phyloP scores from a whole-genome alignment of 1,140 invertebrate genomes.

The Orussus abietinus region DNA sequence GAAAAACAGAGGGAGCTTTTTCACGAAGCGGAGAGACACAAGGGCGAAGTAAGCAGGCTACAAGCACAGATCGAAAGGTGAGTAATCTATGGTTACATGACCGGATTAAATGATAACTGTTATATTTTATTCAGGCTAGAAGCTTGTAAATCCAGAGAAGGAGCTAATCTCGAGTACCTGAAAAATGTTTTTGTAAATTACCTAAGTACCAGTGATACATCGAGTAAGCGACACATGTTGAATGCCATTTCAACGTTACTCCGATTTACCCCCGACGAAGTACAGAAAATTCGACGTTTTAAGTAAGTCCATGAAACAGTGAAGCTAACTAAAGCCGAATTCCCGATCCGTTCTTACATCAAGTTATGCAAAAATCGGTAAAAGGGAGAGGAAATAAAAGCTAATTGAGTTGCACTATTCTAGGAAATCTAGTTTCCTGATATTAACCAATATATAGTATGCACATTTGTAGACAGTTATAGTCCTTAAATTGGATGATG shows the following conservation, averaged over 20 bases:
- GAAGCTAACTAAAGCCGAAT: too few relatives aligned
- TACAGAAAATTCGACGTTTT: conserved; percentile 51
- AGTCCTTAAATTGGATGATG: too few relatives aligned
- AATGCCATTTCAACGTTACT: conserved; percentile 85
- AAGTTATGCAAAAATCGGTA: too few relatives aligned
- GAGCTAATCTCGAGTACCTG: conserved; percentile 83
- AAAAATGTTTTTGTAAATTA: conserved; percentile 87
- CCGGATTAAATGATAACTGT: too few relatives aligned
- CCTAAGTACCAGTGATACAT: conserved; percentile 66
- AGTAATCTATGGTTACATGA: too few relatives aligned
- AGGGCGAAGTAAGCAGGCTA: conserved; percentile 57
- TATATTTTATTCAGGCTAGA: conserved; percentile 59
- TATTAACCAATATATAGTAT: too few relatives aligned
- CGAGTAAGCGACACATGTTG: conserved; percentile 74
- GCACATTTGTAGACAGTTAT: too few relatives aligned
- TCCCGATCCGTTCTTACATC: too few relatives aligned
- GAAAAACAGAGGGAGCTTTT: conserved; percentile 61
- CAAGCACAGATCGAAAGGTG: conserved; percentile 52
- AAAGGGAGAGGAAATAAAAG: too few relatives aligned
- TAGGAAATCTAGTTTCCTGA: too few relatives aligned
- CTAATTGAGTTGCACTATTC: too few relatives aligned
- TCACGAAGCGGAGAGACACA: conserved; percentile 57
- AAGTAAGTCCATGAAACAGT: too few relatives aligned
- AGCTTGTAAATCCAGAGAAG: conserved; percentile 73
- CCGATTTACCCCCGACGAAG: conserved; percentile 72